These are phyloP conservation scores for Ramphastos sulfuratus DNA, from an alignment of 2,113 vertebrate species.

Conservation along the genomic window DNA sequence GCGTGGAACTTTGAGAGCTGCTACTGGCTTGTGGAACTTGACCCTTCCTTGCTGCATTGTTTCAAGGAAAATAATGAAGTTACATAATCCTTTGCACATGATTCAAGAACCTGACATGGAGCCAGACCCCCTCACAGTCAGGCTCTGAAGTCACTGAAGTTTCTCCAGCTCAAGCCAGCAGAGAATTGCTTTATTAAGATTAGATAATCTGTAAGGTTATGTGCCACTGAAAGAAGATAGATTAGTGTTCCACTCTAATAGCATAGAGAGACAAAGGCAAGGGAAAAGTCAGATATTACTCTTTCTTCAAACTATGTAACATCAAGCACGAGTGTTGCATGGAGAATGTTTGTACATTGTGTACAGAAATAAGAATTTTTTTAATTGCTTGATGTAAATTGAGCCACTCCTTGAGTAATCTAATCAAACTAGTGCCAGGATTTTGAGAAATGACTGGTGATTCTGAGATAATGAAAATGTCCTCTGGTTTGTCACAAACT, in stretches of 20 bases:
- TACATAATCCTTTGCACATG: conserved; percentile 6
- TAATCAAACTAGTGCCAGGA: background rate
- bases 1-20: background rate
- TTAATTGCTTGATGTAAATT: background rate
- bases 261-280: conserved; percentile 1
- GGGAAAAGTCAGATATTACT: background rate
- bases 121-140: conserved; percentile 14
- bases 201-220: background rate
- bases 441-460: background rate
- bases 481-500: background rate
- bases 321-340: conserved; percentile 13
- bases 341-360: background rate
- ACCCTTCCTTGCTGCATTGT: background rate
- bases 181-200: conserved; percentile 30
- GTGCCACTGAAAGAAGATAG: conserved; percentile 22
- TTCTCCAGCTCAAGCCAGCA: conserved; percentile 23
- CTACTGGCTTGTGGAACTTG: background rate
- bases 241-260: conserved; percentile 17
- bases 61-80: conserved; percentile 10
- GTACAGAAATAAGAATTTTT: background rate
- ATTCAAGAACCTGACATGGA: background rate
- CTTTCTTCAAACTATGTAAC: background rate
- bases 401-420: background rate
- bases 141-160: conserved; percentile 15
- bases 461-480: background rate